Base-by-base conservation (phyloP, 2,888 invertebrate genomes). In the Nemotelus nigrinus region DNA sequence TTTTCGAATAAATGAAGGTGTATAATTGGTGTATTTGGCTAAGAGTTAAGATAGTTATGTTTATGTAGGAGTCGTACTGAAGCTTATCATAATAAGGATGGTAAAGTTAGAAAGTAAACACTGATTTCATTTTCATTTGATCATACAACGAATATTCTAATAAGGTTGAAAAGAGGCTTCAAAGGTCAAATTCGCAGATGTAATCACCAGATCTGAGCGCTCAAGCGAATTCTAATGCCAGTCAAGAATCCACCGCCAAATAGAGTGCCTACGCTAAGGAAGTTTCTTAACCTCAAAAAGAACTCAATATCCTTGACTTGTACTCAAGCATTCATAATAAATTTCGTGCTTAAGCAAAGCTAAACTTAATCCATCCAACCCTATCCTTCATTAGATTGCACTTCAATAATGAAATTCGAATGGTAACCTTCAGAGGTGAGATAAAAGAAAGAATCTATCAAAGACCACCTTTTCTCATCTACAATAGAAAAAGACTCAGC, bases 361-460 rank as follows among this genome's bases (percentile, higher is more conserved):
- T 10, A 58, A n/a, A 58, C 25, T 10, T 5, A 5, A 58, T 39
- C 44, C 4, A 44, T 47, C 44, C 39, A 5, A 6, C 65, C 10
- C 45, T 2, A 47, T 65, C 65, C 3, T 65, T 7, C 10, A 7
- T 10, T 8, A 50, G 50, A 50, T 50, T 8, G 41, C 41, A 39
- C 41, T 60, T 60, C 8, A 65, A 45, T 65, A 47, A 45, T 65
- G 65, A 65, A 65, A 58, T 41, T n/a, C 25, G 39, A 72, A 58
- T 58, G 3, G 60, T 58, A 39, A 58, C 45, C 44, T 25, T 25
- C 3, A 47, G 7, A 25, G 39, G 41, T 58, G 45, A 57, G 71
- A 25, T 25, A 25, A 25, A 25, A 25, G 25, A 25, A 25, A 25
- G 25, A 25, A 25, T 25, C 25, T 25, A 25, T 25, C 25, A 25